Evolutionary conservation across 2,113 vertebrate species (phyloP).

Genomic region (Daphoenositta chrysoptera): DNA sequence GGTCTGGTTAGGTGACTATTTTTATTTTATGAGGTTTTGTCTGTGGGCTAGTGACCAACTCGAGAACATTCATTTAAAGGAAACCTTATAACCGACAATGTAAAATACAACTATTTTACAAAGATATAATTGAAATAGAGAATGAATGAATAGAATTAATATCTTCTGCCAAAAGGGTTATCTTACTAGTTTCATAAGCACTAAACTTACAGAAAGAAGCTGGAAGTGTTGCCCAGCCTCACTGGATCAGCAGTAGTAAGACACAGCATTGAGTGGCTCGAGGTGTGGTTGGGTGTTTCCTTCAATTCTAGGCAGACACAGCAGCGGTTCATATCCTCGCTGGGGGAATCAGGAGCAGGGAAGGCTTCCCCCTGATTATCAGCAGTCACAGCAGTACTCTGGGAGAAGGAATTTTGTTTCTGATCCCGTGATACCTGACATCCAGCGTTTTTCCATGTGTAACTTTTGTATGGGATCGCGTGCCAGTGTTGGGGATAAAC

Average conservation of each 20-base stretch:
- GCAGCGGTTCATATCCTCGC: accelerated
- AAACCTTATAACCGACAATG: neutral
- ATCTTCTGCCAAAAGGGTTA: neutral
- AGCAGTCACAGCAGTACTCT: neutral
- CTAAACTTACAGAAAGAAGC: neutral
- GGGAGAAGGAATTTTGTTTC: neutral
- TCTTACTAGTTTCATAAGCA: neutral
- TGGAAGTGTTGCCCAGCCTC: neutral
- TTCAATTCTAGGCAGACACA: neutral
- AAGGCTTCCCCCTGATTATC: neutral
- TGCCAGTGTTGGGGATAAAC: neutral
- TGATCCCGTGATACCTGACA: neutral
- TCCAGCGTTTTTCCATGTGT: accelerated
- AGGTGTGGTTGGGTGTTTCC: neutral
- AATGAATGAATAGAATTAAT: neutral
- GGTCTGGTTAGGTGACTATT: neutral
- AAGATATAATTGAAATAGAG: neutral
- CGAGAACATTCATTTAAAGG: neutral
- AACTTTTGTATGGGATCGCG: accelerated
- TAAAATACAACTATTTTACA: neutral
- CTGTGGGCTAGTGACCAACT: neutral
- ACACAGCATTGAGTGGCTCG: accelerated
- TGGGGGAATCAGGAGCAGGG: neutral
- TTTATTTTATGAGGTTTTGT: neutral
- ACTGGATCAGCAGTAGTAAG: neutral